Conservation (phyloP, 2,113 vertebrate species). For the Amphilophus citrinellus region DNA sequence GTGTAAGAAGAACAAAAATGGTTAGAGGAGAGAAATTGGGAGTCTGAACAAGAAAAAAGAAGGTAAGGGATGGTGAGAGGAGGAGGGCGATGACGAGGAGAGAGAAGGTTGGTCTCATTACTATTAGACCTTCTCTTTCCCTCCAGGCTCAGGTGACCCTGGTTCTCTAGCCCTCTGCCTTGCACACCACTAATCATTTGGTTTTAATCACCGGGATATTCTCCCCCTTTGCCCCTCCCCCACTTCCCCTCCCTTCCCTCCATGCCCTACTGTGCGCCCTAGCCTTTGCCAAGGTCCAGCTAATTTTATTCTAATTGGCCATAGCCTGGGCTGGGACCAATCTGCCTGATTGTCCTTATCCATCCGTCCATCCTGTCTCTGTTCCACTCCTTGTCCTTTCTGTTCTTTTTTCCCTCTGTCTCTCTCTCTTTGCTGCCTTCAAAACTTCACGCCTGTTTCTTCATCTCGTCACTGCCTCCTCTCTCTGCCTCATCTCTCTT, state of each 20-base stretch:
- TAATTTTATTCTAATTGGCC: slow-evolving; percentile 85
- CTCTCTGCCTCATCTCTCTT: slow-evolving; percentile 40
- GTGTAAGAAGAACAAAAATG: slow-evolving; percentile 29
- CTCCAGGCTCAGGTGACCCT: slow-evolving; percentile 79
- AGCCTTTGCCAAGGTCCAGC: slow-evolving; percentile 85
- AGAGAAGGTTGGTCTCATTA: slow-evolving; percentile 81
- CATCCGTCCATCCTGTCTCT: slow-evolving; percentile 65
- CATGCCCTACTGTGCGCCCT: slow-evolving; percentile 76
- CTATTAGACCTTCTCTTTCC: slow-evolving; percentile 74
- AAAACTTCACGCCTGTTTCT: slow-evolving; percentile 50
- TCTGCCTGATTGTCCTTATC: slow-evolving; percentile 76
- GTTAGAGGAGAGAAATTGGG: slow-evolving; percentile 34
- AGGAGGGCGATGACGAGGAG: slow-evolving; percentile 48
- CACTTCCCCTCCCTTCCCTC: slow-evolving; percentile 50
- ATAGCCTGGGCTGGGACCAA: slow-evolving; percentile 72
- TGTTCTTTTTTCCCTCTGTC: slow-evolving; percentile 26
- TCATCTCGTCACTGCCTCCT: slow-evolving; percentile 38
- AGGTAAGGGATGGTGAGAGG: slow-evolving; percentile 12
- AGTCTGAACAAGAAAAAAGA: slow-evolving; percentile 24
- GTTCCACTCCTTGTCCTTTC: slow-evolving; percentile 44
- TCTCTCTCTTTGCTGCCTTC: slow-evolving; percentile 39
- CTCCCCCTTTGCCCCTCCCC: slow-evolving; percentile 62
- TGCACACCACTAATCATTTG: slow-evolving; percentile 81
- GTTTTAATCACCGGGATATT: slow-evolving; percentile 84
- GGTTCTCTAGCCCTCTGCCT: slow-evolving; percentile 69